phyloP scores from a whole-genome alignment of 2,113 vertebrate genomes.

The Thamnophis sirtalis region DNA sequence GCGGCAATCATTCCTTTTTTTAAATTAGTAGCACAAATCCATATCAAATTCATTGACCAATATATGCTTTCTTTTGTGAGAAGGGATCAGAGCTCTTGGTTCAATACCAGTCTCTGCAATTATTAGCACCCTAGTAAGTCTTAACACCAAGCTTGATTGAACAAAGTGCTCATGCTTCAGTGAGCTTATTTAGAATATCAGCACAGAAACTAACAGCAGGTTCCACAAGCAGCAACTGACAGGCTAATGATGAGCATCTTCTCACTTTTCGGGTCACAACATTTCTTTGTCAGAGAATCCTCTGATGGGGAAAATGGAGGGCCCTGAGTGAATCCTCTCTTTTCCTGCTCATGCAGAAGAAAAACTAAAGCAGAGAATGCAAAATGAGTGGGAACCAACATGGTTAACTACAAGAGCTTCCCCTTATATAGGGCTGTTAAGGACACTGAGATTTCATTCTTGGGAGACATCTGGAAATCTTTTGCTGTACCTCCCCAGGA shows the following conservation, averaged over 20 bases:
- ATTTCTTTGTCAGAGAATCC: conserved; percentile 1
- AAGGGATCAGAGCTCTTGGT: conserved; percentile 26
- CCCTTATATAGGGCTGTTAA: neutral
- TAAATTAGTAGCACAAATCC: neutral
- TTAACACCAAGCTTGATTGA: conserved; percentile 1
- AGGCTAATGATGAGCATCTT: neutral
- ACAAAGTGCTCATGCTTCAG: conserved; percentile 1
- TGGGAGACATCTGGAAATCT: neutral
- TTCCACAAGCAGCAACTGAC: conserved; percentile 3
- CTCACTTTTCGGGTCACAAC: neutral
- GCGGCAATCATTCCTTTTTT: neutral
- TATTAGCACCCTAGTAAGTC: neutral
- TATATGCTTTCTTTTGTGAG: neutral
- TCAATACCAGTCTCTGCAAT: neutral
- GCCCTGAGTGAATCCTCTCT: neutral
- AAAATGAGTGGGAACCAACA: neutral
- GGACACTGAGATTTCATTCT: neutral
- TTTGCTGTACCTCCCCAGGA: neutral
- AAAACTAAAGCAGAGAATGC: neutral
- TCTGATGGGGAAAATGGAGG: neutral
- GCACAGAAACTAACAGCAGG: neutral
- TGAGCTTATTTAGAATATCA: neutral
- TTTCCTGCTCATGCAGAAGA: neutral
- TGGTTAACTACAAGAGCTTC: neutral
- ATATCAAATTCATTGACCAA: neutral